Conservation (phyloP, 92 coral and sea anemone genomes). For the Epizoanthus ramosus region DNA sequence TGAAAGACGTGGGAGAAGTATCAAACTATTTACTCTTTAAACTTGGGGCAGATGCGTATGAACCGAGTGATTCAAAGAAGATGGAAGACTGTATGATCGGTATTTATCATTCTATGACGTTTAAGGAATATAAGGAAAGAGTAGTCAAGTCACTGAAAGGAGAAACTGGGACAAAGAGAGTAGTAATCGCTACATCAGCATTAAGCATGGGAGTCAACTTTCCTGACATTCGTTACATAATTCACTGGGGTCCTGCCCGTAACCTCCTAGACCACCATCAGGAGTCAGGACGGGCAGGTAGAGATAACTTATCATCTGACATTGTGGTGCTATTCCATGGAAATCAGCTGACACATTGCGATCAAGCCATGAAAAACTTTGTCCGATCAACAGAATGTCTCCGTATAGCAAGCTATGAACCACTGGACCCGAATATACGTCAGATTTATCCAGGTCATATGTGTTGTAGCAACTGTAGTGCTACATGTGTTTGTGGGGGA, state of each 20-base stretch:
- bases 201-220: constrained; percentile 41
- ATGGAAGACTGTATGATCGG: constrained; percentile 51
- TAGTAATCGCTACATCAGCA: constrained; percentile 40
- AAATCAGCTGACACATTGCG: too few species aligned
- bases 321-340: too few species aligned
- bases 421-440: too few species aligned
- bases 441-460: neutral
- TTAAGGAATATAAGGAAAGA: constrained; percentile 50
- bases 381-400: too few species aligned
- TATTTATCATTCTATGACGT: constrained; percentile 55
- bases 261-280: constrained; percentile 41
- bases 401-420: too few species aligned
- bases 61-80: constrained; percentile 31
- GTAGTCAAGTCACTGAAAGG: constrained; percentile 36
- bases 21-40: constrained; percentile 36
- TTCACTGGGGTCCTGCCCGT: constrained; percentile 49
- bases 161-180: constrained; percentile 21
- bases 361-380: too few species aligned
- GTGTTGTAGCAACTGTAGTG: constrained; percentile 26
- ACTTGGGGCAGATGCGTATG: constrained; percentile 47
- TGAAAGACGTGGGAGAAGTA: constrained; percentile 43
- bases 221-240: constrained; percentile 21
- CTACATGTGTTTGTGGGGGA: constrained; percentile 6
- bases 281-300: constrained; percentile 38
- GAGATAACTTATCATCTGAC: neutral